Conservation (phyloP, 2,113 vertebrate genomes). For the Oophaga pumilio region DNA sequence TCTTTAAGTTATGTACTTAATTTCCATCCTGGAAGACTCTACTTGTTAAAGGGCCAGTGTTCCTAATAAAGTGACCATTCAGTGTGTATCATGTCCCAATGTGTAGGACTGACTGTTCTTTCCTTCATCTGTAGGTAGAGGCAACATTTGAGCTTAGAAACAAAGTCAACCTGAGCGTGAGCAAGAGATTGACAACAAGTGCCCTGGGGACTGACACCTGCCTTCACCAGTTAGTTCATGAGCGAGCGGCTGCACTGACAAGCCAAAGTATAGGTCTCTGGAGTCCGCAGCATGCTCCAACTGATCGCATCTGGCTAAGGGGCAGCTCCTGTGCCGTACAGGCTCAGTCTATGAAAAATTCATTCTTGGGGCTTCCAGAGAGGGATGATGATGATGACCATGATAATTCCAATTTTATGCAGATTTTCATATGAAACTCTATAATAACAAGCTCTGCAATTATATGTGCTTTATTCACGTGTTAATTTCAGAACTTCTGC, state of each 20-base stretch:
- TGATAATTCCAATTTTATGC: too few species aligned
- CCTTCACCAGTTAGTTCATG: neutral
- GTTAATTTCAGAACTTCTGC: too few species aligned
- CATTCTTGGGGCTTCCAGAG: neutral
- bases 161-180: neutral
- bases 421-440: neutral
- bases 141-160: neutral
- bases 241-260: slow-evolving; percentile 5
- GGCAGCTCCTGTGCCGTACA: neutral
- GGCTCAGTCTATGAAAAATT: neutral
- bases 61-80: too few species aligned
- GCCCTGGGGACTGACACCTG: slow-evolving; percentile 23
- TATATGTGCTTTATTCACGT: neutral
- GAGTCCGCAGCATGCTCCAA: neutral
- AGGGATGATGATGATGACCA: neutral
- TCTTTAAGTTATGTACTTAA: too few species aligned
- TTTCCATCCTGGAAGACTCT: too few species aligned
- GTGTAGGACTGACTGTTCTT: neutral
- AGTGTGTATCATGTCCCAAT: neutral
- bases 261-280: neutral
- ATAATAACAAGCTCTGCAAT: too few species aligned
- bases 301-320: neutral
- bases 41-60: too few species aligned
- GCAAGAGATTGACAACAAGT: slow-evolving; percentile 1
- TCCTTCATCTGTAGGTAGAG: neutral